Evolutionary conservation across 2,888 invertebrate genomes (phyloP).

Genomic region (Panzeria rudis): DNA sequence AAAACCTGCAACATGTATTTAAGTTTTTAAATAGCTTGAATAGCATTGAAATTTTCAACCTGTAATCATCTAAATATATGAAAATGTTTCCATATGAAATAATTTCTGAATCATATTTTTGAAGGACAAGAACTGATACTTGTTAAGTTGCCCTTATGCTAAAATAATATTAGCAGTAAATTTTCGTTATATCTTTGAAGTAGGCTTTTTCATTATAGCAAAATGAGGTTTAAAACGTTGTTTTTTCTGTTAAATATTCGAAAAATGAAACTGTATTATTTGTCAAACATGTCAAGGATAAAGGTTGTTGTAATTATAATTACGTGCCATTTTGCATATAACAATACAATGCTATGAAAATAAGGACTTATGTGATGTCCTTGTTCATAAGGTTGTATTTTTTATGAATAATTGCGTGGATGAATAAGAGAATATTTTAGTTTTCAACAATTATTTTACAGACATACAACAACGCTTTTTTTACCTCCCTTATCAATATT

Average conservation of each 20-base stretch:
- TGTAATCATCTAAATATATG: neutral
- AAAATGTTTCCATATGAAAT: no score
- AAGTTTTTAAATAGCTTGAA: neutral
- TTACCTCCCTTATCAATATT: slow-evolving; percentile 37
- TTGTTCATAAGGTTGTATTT: slow-evolving; percentile 15
- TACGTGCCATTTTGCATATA: slow-evolving; percentile 37
- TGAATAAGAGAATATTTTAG: slow-evolving; percentile 4
- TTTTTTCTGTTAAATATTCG: neutral
- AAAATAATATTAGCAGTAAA: neutral
- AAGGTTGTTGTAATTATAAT: slow-evolving; percentile 65
- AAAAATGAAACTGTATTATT: slow-evolving; percentile 8
- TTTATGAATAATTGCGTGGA: slow-evolving; percentile 5
- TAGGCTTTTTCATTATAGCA: no score
- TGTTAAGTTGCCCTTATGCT: neutral
- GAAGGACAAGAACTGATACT: neutral
- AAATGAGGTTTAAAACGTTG: neutral
- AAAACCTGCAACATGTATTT: no score
- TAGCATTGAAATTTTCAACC: neutral
- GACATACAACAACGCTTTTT: slow-evolving; percentile 11
- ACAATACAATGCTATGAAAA: slow-evolving; percentile 22
- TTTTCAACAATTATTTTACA: slow-evolving; percentile 25
- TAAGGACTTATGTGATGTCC: slow-evolving; percentile 5
- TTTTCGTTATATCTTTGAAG: no score
- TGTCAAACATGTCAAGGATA: slow-evolving; percentile 58
- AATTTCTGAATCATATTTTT: neutral